Evolutionary conservation across 2,888 invertebrate species (phyloP), one percentile per base, ranked within the genome.

Genomic region (Philaethria dido): DNA sequence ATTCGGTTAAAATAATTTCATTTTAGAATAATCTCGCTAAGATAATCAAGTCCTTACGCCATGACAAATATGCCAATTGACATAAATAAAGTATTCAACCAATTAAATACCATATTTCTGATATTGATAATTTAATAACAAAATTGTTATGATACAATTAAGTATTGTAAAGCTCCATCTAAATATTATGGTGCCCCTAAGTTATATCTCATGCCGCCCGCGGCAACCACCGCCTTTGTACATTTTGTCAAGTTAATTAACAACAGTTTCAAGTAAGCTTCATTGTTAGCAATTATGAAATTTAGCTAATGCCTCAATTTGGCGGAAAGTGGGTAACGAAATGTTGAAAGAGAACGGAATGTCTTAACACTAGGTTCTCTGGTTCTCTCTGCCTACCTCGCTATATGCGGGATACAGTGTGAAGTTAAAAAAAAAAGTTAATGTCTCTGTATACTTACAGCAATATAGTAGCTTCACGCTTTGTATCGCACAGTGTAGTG

Each of bases 221-320:
- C 69, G 65, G 67, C 33, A 66, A 69, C 64, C 66, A n/a, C 29
- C 64, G 70, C 73, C 79, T 80, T 78, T 77, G 82, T 77, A 65
- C 73, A 77, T 77, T 80, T 83, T 83, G 83, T 84, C 83, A 81
- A 81, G 71, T 62, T 62, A 57, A 65, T 69, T 69, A 69, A 68
- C 29, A 9, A 48, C 50, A 42, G 39, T 48, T 50, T 64, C 39
- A 33, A 13, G 20, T 14, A 33, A 45, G 16, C 29, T 29, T 64
- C 39, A 8, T 65, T 60, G 50, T 52, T 29, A 33, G 14, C 29
- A 25, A 29, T 50, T 44, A 44, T 50, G 18, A 44, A 20, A 29
- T 29, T 59, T 39, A 20, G 9, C 22, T 11, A 14, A 22, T 22
- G 14, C 42, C 9, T 22, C 9, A 29, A 29, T 29, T 29, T 29